Evolutionary conservation across 92 coral and sea anemone genomes (phyloP).

Genomic region (Actinostola sp.): DNA sequence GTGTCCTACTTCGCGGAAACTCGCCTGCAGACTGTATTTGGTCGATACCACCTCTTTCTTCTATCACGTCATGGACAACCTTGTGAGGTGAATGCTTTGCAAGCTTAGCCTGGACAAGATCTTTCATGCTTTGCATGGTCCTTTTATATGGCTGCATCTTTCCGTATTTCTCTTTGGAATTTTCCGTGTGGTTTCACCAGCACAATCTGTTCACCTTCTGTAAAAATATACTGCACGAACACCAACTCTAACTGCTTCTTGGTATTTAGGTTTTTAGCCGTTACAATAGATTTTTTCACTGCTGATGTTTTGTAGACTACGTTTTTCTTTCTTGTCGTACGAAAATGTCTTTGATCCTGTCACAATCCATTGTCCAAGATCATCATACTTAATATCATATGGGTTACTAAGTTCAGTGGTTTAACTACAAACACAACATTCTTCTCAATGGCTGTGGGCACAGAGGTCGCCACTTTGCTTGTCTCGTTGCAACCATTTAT

Average conservation of each 20-base stretch:
- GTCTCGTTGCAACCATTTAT: conserved; percentile 28
- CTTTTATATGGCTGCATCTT: conserved; percentile 17
- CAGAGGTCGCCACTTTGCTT: conserved; percentile 30
- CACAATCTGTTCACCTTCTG: conserved; percentile 40
- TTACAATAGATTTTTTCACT: conserved; percentile 14
- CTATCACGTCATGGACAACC: conserved; percentile 23
- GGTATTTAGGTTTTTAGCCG: conserved; percentile 1
- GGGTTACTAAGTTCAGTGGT: conserved; percentile 26
- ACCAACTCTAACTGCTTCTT: conserved; percentile 1
- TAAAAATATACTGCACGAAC: conserved; percentile 46
- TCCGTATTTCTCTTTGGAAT: not conserved
- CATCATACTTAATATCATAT: conserved; percentile 38
- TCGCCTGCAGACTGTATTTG: conserved; percentile 28
- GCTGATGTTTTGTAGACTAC: conserved; percentile 9
- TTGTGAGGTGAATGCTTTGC: conserved; percentile 10
- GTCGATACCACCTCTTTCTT: conserved; percentile 38
- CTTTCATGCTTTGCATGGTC: conserved; percentile 38
- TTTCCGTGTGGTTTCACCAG: conserved; percentile 35
- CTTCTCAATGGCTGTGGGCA: conserved; percentile 39
- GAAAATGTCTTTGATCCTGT: conserved; percentile 49
- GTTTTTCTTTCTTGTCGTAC: conserved; percentile 28
- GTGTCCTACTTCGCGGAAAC: conserved; percentile 36
- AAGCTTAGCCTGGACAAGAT: not conserved
- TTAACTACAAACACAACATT: conserved; percentile 54
- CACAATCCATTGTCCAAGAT: conserved; percentile 54